Percentiles rank a stretch among this genome's conserved stretches.
Evolutionary conservation across 2,888 invertebrate species (phyloP).

Genomic region (Luperina testacea): DNA sequence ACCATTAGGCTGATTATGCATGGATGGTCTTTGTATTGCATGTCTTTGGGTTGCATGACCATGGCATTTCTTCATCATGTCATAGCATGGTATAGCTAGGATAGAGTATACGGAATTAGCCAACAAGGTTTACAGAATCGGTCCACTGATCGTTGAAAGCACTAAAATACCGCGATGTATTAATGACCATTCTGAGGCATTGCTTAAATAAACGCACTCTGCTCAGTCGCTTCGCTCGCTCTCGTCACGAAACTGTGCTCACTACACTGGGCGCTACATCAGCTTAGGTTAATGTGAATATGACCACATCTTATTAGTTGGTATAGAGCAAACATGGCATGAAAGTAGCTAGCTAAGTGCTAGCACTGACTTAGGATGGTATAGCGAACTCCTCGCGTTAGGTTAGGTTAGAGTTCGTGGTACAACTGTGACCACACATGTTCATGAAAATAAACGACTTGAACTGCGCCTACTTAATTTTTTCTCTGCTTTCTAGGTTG

Average conservation of each 20-base stretch:
- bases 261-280: background rate
- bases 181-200: background rate
- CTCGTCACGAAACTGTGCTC: background rate
- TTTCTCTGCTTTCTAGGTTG: conserved; percentile 73
- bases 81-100: background rate
- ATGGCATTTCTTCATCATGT: too few species aligned
- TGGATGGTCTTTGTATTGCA: too few species aligned
- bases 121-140: background rate
- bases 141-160: background rate
- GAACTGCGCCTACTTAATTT: background rate
- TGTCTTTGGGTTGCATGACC: too few species aligned
- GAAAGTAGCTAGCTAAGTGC: background rate
- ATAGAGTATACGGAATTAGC: too few species aligned
- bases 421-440: too few species aligned
- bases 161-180: background rate
- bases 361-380: too few species aligned
- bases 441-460: background rate
- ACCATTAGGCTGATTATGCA: too few species aligned
- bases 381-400: too few species aligned
- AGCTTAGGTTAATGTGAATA: background rate
- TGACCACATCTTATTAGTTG: background rate
- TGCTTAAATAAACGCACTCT: background rate
- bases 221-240: background rate
- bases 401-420: background rate
- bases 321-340: background rate